These are phyloP conservation scores for Bilobella aurantiaca DNA, from an alignment of 1,140 invertebrate species.

Conservation along the genomic window DNA sequence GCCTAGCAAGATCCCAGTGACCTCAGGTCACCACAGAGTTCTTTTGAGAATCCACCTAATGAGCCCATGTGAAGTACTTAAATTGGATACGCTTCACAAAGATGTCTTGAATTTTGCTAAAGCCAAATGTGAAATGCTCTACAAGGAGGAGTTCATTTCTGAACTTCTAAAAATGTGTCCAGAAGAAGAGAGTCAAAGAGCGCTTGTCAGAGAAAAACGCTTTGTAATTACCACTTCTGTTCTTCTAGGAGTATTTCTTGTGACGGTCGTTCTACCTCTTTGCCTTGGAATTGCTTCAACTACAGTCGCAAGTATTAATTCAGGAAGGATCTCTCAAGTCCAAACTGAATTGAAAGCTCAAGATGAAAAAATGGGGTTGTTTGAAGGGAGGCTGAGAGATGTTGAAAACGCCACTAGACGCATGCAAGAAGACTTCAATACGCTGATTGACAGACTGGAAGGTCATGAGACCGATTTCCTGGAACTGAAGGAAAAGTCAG, in stretches of 20 bases:
- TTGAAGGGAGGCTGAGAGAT: not conserved
- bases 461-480: not conserved
- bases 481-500: constrained; percentile 3
- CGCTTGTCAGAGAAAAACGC: not conserved
- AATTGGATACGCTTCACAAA: not conserved
- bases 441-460: not conserved
- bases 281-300: not conserved
- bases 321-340: not conserved
- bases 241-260: not conserved
- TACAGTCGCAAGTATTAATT: not conserved
- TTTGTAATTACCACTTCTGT: not conserved
- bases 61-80: not conserved
- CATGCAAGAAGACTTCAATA: not conserved
- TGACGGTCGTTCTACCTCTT: not conserved
- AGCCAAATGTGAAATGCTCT: not conserved
- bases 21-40: not conserved
- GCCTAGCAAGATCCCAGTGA: not conserved
- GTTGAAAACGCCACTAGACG: not conserved
- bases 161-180: not conserved
- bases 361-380: not conserved
- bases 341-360: not conserved
- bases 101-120: constrained; percentile 2
- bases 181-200: not conserved
- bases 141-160: not conserved
- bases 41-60: not conserved